These are phyloP conservation scores for Xenopus laevis DNA, from an alignment of 2,113 vertebrate genomes.

Conservation along the genomic window DNA sequence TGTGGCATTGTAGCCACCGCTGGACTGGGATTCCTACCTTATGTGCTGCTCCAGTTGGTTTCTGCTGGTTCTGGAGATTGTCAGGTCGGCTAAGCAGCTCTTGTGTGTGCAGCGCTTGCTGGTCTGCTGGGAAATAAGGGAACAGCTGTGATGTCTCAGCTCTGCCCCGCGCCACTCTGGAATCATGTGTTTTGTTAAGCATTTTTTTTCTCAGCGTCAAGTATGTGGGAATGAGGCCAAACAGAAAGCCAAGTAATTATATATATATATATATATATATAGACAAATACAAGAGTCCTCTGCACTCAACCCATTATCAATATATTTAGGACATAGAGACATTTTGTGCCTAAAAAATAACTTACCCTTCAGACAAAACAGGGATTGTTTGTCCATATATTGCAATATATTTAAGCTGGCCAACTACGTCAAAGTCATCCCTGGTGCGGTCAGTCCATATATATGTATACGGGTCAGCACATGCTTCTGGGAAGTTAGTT, in stretches of 20 bases:
- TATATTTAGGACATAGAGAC: too few species aligned
- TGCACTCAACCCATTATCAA: too few species aligned
- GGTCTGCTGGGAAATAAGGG: slow-evolving; percentile 12
- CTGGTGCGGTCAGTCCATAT: too few species aligned
- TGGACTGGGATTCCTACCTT: slow-evolving; percentile 8
- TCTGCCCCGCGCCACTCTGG: slow-evolving; percentile 12
- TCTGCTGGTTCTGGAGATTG: neutral
- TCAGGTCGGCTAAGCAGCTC: neutral
- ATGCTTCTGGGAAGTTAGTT: neutral
- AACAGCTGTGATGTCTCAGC: slow-evolving; percentile 33
- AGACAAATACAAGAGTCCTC: too few species aligned
- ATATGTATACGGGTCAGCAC: neutral
- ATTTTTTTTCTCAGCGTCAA: slow-evolving; percentile 17
- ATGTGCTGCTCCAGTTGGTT: neutral
- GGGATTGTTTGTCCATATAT: too few species aligned
- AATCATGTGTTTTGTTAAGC: slow-evolving; percentile 33
- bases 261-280: too few species aligned
- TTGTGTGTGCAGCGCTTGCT: neutral
- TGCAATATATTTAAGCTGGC: too few species aligned
- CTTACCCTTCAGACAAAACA: too few species aligned
- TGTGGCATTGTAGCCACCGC: too few species aligned
- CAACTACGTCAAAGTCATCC: too few species aligned
- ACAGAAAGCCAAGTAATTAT: neutral
- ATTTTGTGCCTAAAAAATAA: too few species aligned
- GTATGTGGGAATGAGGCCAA: slow-evolving; percentile 36